Conservation (phyloP, 2,797 vertebrate species). For the Vultur gryphus region DNA sequence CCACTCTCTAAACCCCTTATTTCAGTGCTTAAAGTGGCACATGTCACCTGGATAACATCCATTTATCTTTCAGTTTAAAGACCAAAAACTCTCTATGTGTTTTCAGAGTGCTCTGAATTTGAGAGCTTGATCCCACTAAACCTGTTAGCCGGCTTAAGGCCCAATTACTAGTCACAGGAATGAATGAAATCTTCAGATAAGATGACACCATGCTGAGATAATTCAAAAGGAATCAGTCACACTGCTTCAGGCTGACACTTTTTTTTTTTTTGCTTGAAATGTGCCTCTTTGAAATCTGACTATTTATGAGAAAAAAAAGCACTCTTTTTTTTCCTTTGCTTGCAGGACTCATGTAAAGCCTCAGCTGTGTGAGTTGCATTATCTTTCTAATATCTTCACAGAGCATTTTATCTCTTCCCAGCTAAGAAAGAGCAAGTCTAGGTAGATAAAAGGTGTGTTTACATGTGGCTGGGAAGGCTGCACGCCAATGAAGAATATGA, state of each 20-base stretch:
- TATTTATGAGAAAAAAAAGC: neutral
- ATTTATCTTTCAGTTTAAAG: slow-evolving; percentile 37
- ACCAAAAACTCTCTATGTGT: neutral
- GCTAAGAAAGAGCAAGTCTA: neutral
- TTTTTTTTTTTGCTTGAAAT: neutral
- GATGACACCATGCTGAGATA: slow-evolving; percentile 8
- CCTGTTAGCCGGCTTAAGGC: neutral
- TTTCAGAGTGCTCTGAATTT: slow-evolving; percentile 21
- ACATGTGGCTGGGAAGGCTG: neutral
- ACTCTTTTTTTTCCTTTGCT: neutral
- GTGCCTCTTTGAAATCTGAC: neutral
- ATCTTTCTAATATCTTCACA: neutral
- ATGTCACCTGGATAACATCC: neutral
- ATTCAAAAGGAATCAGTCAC: slow-evolving; percentile 32
- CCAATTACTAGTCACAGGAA: slow-evolving; percentile 24
- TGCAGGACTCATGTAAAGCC: neutral
- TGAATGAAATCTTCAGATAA: slow-evolving; percentile 7
- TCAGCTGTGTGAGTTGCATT: neutral
- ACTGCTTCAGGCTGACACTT: neutral
- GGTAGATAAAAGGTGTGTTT: neutral
- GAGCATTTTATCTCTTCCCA: neutral
- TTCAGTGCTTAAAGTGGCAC: neutral
- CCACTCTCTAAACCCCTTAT: neutral
- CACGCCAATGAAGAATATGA: neutral
- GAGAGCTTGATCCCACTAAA: slow-evolving; percentile 44